These are phyloP conservation scores for Sardinella longiceps DNA, from an alignment of 2,797 vertebrate species.

Conservation along the genomic window DNA sequence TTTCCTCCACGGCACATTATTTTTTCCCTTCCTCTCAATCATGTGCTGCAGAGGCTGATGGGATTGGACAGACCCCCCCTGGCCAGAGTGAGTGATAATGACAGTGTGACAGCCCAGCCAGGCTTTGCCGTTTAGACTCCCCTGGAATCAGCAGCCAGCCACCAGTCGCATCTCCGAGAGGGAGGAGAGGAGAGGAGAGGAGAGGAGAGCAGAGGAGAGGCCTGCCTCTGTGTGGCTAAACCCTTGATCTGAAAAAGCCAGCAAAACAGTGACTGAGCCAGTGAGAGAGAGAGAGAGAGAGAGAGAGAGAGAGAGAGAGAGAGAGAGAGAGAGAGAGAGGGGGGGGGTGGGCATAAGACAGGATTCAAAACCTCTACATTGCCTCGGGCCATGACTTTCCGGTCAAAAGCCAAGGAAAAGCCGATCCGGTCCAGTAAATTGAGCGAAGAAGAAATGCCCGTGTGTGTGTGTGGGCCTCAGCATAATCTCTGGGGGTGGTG, in stretches of 20 bases:
- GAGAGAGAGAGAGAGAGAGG: background rate
- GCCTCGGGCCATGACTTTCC: background rate
- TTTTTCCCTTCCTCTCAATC: conserved; percentile 21
- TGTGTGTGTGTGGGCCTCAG: conserved; percentile 16
- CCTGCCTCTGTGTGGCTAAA: conserved; percentile 7
- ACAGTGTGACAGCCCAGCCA: conserved; percentile 12
- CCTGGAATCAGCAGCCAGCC: background rate
- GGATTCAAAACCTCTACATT: background rate
- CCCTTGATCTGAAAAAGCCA: background rate
- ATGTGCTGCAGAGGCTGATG: conserved; percentile 19
- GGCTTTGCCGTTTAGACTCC: background rate
- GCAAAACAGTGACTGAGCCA: background rate
- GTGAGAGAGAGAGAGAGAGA: background rate
- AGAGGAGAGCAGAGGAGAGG: background rate
- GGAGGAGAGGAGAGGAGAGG: background rate
- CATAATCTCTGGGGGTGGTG: background rate
- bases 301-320: background rate
- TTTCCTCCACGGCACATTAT: background rate
- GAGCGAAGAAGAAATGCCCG: background rate
- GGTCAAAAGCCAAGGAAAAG: conserved; percentile 4
- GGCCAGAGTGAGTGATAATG: conserved; percentile 27
- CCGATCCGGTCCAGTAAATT: background rate
- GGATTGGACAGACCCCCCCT: conserved; percentile 19
- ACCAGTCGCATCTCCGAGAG: background rate
- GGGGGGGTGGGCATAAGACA: background rate